A percentile compares a stretch with the other conserved stretches of the same genome.
Evolutionary conservation across 1,140 invertebrate species (phyloP).

Genomic region (Zaprionus inermis): DNA sequence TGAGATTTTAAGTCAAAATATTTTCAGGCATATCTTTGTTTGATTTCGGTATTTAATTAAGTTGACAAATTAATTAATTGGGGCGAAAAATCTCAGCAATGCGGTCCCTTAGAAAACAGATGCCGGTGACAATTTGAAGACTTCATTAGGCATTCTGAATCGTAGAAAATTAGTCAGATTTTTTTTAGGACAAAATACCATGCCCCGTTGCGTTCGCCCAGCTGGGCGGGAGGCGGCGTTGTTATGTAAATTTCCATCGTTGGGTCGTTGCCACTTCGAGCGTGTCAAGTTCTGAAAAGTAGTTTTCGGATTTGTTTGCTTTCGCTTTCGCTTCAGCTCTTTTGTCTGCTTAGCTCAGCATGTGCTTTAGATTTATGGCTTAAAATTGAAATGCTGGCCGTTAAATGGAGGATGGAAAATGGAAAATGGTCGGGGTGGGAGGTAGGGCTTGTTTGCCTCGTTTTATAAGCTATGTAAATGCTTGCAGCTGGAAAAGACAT

Average conservation of each 20-base stretch:
- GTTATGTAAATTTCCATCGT: slow-evolving; percentile 50
- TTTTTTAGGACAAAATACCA: slow-evolving; percentile 29
- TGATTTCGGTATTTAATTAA: slow-evolving; percentile 15
- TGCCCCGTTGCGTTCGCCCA: not conserved
- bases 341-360: slow-evolving; percentile 36
- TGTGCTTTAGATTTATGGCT: slow-evolving; percentile 71
- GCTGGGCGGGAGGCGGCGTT: slow-evolving; percentile 10
- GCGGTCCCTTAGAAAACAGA: slow-evolving; percentile 16
- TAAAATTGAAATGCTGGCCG: slow-evolving; percentile 43
- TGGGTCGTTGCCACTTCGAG: slow-evolving; percentile 15
- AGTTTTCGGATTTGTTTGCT: slow-evolving; percentile 51
- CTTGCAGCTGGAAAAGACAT: slow-evolving; percentile 1
- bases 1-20: not conserved
- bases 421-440: slow-evolving; percentile 28
- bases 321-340: slow-evolving; percentile 7
- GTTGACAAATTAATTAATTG: slow-evolving; percentile 19
- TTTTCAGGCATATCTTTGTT: not conserved
- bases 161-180: slow-evolving; percentile 53
- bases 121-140: slow-evolving; percentile 40
- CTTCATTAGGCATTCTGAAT: slow-evolving; percentile 55
- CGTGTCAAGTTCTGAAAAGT: slow-evolving; percentile 53
- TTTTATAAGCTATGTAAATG: slow-evolving; percentile 64
- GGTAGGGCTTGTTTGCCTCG: slow-evolving; percentile 18
- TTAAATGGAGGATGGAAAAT: slow-evolving; percentile 18
- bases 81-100: not conserved